Evolutionary conservation across 2,888 invertebrate genomes (phyloP).

Genomic region (Nomada fabriciana): DNA sequence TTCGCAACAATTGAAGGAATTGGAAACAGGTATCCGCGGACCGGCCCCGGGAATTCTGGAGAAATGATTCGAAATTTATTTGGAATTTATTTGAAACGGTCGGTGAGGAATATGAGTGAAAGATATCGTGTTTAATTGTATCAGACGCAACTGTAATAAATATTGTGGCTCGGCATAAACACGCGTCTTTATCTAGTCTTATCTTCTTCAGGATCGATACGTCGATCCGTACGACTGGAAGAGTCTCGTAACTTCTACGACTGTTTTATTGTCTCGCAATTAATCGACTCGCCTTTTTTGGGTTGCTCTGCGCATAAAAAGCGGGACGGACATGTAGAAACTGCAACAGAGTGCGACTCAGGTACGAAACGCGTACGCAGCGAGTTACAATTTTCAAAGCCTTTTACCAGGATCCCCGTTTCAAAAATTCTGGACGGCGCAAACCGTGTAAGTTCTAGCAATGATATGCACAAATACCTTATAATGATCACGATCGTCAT

Average conservation of each 20-base stretch:
- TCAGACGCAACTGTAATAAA: background rate
- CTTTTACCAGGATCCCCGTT: background rate
- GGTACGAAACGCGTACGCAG: background rate
- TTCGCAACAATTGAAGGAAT: too few species aligned
- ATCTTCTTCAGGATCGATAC: background rate
- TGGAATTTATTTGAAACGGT: too few species aligned
- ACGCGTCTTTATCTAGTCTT: conserved; percentile 2
- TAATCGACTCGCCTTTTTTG: background rate
- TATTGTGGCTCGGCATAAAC: background rate
- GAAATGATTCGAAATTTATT: too few species aligned
- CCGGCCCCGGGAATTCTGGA: background rate
- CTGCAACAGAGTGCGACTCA: background rate
- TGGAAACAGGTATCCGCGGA: too few species aligned
- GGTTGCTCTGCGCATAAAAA: background rate
- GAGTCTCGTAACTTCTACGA: background rate
- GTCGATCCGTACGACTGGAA: background rate
- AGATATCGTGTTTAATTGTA: background rate
- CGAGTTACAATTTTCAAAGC: background rate
- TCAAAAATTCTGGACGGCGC: background rate
- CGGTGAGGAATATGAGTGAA: too few species aligned
- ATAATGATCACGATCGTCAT: conserved; percentile 7
- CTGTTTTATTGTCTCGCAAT: background rate
- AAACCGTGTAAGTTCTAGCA: background rate
- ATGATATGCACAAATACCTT: conserved; percentile 32
- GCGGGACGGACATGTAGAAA: background rate